Evolutionary conservation across 1,140 invertebrate species (phyloP), one percentile per base, ranked within the genome.

Genomic region (Drosophila pallidifrons): DNA sequence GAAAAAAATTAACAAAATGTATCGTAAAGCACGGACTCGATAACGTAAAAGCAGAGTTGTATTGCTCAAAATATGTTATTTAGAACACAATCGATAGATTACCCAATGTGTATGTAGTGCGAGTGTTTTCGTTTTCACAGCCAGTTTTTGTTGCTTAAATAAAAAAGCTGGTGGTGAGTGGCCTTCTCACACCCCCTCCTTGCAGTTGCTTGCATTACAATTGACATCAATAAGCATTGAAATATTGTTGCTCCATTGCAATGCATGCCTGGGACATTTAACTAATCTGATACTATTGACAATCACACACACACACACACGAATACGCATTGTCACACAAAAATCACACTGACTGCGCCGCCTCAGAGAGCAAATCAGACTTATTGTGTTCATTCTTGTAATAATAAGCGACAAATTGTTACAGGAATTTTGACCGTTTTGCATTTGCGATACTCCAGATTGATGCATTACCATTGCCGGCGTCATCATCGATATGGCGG

Each of bases 401-500:
- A 64, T 63, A 35, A 57, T 51, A n/a, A 11, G 57, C 20, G 20
- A 25, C 20, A 67, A 73, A 55, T 11, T 58, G 6, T 65, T 45
- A 25, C 59, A 67, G 67, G 67, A 45, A 81, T 64, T 65, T 66
- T 51, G 7, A 1, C 58, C 58, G 54, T 49, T 60, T 59, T 32
- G 52, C 43, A 38, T 10, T 38, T 38, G 35, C 57, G 59, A 28
- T 13, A 35, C 32, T 35, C 11, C 45, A 64, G 66, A 52, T 85
- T 73, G 49, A 85, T 83, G 81, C 69, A 54, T 61, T 60, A 73
- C 63, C 67, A 15, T 71, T 70, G 38, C 51, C 66, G 52, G 51
- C 67, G 20, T 64, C 32, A 51, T 64, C 32, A 51, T 58, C 63
- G 81, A 72, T 93, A 96, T 96, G 94, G 94, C 95, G 79, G 95